These are phyloP conservation scores for Fulica atra DNA, from an alignment of 2,113 vertebrate genomes.

Conservation along the genomic window DNA sequence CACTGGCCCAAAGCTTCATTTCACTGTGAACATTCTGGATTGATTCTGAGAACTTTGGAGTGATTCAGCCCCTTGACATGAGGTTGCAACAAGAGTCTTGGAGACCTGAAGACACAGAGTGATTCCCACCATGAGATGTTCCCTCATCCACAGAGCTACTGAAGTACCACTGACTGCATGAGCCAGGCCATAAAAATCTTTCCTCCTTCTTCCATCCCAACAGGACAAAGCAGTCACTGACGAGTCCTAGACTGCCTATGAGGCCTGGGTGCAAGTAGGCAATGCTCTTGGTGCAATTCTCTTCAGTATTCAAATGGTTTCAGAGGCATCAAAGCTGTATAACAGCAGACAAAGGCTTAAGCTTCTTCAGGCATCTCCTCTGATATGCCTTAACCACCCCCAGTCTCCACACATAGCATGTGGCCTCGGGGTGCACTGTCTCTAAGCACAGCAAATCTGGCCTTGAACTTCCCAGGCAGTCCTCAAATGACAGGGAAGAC, in stretches of 20 bases:
- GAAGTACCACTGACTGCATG: background rate
- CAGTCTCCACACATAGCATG: background rate
- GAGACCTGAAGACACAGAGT: background rate
- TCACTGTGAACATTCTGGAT: background rate
- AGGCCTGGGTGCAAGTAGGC: background rate
- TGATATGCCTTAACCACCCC: background rate
- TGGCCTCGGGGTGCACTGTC: background rate
- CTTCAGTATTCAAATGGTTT: background rate
- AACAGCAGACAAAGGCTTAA: background rate
- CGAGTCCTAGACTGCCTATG: background rate
- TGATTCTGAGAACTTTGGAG: background rate
- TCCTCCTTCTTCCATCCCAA: background rate
- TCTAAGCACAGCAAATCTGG: background rate
- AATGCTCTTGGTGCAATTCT: background rate
- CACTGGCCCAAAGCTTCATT: accelerated
- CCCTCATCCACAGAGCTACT: background rate
- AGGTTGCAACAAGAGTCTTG: background rate
- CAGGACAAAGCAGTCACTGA: background rate
- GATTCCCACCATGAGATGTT: background rate
- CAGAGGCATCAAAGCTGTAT: background rate
- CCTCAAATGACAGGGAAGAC: background rate
- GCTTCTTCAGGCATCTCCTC: background rate
- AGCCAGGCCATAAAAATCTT: background rate
- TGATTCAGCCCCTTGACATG: background rate
- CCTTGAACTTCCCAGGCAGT: background rate